phyloP scores from a whole-genome alignment of 35 echinoderm and acorn worm genomes.

The Holothuria glaberrima region DNA sequence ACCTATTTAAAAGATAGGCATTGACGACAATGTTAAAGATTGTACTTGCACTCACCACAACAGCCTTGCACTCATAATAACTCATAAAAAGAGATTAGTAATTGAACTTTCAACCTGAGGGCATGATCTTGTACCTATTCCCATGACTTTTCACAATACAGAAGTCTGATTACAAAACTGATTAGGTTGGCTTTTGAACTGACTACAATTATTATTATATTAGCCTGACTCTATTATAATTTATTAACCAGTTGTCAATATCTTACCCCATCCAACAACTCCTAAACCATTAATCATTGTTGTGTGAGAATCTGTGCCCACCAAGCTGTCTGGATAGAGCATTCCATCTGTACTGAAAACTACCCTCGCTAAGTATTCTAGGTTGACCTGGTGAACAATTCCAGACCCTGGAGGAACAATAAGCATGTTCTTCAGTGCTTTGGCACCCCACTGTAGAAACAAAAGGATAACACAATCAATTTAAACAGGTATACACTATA shows the following conservation, averaged over 20 bases:
- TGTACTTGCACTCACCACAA: too few relatives aligned
- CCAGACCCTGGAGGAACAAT: conserved; percentile 97
- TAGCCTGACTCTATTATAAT: too few relatives aligned
- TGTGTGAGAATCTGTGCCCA: conserved; percentile 97
- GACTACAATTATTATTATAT: not conserved
- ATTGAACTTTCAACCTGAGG: too few relatives aligned
- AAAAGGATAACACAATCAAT: conserved; percentile 36
- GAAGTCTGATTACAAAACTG: too few relatives aligned
- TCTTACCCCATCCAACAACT: conserved; percentile 98
- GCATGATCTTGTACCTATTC: too few relatives aligned
- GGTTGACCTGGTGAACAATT: conserved; percentile 91
- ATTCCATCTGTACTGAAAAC: conserved; percentile 85
- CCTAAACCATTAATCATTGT: conserved; percentile 99
- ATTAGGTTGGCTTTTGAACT: too few relatives aligned
- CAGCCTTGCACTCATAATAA: too few relatives aligned
- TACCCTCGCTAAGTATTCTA: conserved; percentile 93
- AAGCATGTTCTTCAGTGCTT: conserved; percentile 97
- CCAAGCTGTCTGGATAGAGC: conserved; percentile 95
- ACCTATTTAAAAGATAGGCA: too few relatives aligned
- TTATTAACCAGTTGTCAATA: not conserved
- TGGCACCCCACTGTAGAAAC: conserved; percentile 91
- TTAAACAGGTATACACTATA: too few relatives aligned
- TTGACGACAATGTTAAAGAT: too few relatives aligned
- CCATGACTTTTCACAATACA: too few relatives aligned
- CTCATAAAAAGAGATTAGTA: too few relatives aligned